Evolutionary conservation across 1,140 invertebrate species (phyloP), one percentile per base, ranked within the genome.

Genomic region (Maconellicoccus hirsutus): DNA sequence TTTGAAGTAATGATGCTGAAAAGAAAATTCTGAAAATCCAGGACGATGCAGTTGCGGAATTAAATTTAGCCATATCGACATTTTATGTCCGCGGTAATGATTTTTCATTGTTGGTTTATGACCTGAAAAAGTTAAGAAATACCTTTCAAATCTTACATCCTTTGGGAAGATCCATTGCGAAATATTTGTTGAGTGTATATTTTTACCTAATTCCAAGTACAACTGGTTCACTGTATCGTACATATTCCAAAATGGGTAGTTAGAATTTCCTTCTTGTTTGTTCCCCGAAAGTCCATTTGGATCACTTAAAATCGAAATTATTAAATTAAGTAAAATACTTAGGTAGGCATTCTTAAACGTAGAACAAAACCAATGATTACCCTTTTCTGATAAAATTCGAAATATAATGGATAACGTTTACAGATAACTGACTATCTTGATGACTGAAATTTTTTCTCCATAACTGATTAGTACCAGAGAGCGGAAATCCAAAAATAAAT

Each of bases 11-110:
- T 90, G 89, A 78, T 90, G 88, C n/a, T 87, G 81, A 85, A 90
- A 88, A 63, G 83, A 88, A 73, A 89, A 83, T 77, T 90, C 88
- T 74, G 88, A 86, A 14, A 83, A 78, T 26, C 88, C 87, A 0
- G 89, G 88, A 27, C 87, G 81, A 77, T 91, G 89, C n/a, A 91
- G 80, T 77, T 94, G 91, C 1, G 94, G 94, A 73, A 96, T 88
- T 27, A 96, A 84, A 76, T 93, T 91, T 71, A 93, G 79, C 93
- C 94, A 96, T 72, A 95, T 85, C n/a, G 92, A 93, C 82, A 94
- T 87, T 79, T 94, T 93, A 78, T 93, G 90, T 42, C 91, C 90
- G 1, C 92, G 83, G 79, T 94, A 96, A 78, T 94, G 93, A 76
- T 88, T 89, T 73, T 86, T 85, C 74, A 90, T 85, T 76, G 87